A percentile compares a stretch with the other conserved stretches of the same genome.
Evolutionary conservation across 1,140 invertebrate genomes (phyloP).

Genomic region (Colletes latitarsis): DNA sequence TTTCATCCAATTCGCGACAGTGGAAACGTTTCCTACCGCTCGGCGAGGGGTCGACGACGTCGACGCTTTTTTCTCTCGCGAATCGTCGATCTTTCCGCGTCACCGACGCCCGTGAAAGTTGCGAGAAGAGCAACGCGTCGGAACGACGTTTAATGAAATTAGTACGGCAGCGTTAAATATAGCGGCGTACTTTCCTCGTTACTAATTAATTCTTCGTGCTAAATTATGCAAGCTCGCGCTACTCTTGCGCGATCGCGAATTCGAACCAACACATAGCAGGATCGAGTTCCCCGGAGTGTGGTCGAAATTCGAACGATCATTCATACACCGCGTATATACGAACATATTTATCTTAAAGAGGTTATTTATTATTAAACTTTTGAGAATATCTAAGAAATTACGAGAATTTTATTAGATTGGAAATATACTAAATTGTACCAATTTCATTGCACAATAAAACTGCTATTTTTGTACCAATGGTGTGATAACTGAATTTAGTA

Average conservation of each 20-base stretch:
- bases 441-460: too few species aligned
- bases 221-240: constrained; percentile 11
- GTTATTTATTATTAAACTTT: too few species aligned
- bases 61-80: background rate
- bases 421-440: too few species aligned
- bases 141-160: constrained; percentile 9
- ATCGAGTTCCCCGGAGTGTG: too few species aligned
- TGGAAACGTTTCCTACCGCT: background rate
- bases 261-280: background rate
- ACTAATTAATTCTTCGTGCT: constrained; percentile 28
- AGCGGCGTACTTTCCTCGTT: constrained; percentile 22
- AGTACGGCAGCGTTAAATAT: constrained; percentile 17
- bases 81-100: background rate
- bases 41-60: background rate
- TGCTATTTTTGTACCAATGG: too few species aligned
- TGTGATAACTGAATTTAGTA: too few species aligned
- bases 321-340: too few species aligned
- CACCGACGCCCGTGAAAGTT: background rate
- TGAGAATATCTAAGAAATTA: too few species aligned
- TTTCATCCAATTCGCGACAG: too few species aligned
- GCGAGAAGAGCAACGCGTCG: background rate
- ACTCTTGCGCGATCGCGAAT: background rate
- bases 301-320: too few species aligned
- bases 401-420: too few species aligned
- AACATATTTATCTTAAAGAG: too few species aligned